Conservation (phyloP, 2,888 invertebrate species). For the Melikaiella ostensackeni region DNA sequence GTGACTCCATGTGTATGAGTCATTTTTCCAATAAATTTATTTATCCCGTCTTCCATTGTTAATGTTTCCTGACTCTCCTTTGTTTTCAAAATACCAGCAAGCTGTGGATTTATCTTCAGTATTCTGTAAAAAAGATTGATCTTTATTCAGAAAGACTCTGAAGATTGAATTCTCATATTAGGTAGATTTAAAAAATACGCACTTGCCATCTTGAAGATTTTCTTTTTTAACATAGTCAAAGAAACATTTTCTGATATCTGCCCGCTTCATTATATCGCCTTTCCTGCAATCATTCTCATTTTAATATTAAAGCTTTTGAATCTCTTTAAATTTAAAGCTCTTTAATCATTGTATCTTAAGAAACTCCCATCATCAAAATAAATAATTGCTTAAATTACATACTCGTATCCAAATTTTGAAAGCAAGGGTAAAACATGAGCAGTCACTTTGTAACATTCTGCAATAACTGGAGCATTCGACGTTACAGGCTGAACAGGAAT, state of each 20-base stretch:
- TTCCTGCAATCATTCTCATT: slow-evolving; percentile 72
- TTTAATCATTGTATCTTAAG: not conserved
- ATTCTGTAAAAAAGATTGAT: slow-evolving; percentile 73
- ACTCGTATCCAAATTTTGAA: slow-evolving; percentile 80
- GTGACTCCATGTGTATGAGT: slow-evolving; percentile 84
- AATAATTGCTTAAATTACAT: slow-evolving; percentile 59
- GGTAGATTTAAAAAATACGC: slow-evolving; percentile 50
- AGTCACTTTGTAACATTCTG: slow-evolving; percentile 85
- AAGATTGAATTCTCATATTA: slow-evolving; percentile 19
- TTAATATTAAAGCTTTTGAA: slow-evolving; percentile 15
- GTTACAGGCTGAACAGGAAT: slow-evolving; percentile 61
- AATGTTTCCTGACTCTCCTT: slow-evolving; percentile 78
- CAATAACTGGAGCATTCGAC: slow-evolving; percentile 79
- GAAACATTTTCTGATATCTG: slow-evolving; percentile 83
- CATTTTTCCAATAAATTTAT: slow-evolving; percentile 84
- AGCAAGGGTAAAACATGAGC: slow-evolving; percentile 83
- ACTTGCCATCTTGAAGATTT: slow-evolving; percentile 79
- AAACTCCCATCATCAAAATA: not conserved
- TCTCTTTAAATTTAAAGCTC: not conserved
- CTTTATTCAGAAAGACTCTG: slow-evolving; percentile 38
- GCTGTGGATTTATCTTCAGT: slow-evolving; percentile 79
- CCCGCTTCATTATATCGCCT: slow-evolving; percentile 82
- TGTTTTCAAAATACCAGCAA: slow-evolving; percentile 77
- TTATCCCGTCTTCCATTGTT: slow-evolving; percentile 86
- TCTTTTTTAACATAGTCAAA: slow-evolving; percentile 86